phyloP scores from a whole-genome alignment of 2,888 invertebrate genomes.

The Drosophila siamana region DNA sequence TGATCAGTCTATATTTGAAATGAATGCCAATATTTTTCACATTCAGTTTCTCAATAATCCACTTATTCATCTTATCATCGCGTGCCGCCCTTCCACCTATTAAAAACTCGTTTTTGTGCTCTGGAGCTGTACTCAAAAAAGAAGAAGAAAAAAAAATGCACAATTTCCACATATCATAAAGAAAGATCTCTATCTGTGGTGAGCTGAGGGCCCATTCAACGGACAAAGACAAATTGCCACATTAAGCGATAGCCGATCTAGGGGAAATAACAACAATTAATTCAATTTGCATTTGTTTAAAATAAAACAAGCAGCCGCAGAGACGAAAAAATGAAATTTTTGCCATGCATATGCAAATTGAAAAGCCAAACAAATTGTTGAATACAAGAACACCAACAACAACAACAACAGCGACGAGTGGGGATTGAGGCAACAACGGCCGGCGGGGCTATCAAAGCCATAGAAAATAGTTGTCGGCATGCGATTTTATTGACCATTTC shows the following conservation, averaged over 20 bases:
- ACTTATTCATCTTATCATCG: slow-evolving; percentile 8
- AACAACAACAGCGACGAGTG: slow-evolving; percentile 17
- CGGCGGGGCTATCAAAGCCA: slow-evolving; percentile 63
- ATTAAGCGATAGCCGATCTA: slow-evolving; percentile 69
- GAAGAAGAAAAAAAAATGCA: too few relatives aligned
- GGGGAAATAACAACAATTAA: slow-evolving; percentile 74
- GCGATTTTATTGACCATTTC: slow-evolving; percentile 81
- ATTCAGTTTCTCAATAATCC: background rate
- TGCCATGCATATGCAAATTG: slow-evolving; percentile 71
- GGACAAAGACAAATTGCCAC: slow-evolving; percentile 74
- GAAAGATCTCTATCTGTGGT: slow-evolving; percentile 47
- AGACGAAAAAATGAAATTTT: slow-evolving; percentile 41
- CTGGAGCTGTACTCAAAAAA: background rate
- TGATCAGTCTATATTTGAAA: background rate
- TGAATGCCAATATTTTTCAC: background rate
- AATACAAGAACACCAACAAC: slow-evolving; percentile 11
- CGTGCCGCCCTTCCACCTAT: background rate
- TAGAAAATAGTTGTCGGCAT: slow-evolving; percentile 75
- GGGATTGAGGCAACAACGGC: slow-evolving; percentile 14
- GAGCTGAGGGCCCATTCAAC: slow-evolving; percentile 38
- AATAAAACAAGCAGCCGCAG: slow-evolving; percentile 47
- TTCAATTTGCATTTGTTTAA: slow-evolving; percentile 69
- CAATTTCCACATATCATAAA: slow-evolving; percentile 52
- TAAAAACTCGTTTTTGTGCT: slow-evolving; percentile 11
- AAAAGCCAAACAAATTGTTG: slow-evolving; percentile 47